Percentiles rank a stretch among this genome's conserved stretches.
Evolutionary conservation across 1,140 invertebrate genomes (phyloP).

Genomic region (Elymnias hypermnestra): DNA sequence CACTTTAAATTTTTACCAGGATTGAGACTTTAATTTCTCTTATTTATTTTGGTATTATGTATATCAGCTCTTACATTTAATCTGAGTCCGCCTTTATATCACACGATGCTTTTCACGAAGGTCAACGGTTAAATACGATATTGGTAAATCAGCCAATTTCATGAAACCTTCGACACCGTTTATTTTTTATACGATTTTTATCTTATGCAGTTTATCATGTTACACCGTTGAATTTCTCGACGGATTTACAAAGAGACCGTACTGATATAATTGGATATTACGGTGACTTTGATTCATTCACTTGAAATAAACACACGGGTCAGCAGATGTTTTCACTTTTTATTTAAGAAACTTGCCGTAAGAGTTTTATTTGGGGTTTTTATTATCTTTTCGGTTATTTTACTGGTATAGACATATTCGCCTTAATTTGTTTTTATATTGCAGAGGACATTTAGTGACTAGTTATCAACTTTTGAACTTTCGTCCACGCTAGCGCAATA

Average conservation of each 20-base stretch:
- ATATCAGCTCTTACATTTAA: not conserved
- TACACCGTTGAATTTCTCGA: constrained; percentile 13
- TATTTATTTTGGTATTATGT: too few species aligned
- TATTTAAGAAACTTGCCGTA: not conserved
- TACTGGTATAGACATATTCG: too few species aligned
- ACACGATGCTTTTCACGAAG: constrained; percentile 37
- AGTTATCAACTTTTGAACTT: too few species aligned
- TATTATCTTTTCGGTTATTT: too few species aligned
- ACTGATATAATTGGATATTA: constrained; percentile 16
- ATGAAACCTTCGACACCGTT: constrained; percentile 22
- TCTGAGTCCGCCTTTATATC: constrained; percentile 9
- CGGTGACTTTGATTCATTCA: constrained; percentile 8
- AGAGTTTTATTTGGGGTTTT: not conserved
- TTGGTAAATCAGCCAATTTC: constrained; percentile 27
- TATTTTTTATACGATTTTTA: constrained; percentile 23
- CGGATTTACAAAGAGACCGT: constrained; percentile 6
- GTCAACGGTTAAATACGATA: constrained; percentile 31
- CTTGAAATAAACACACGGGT: not conserved
- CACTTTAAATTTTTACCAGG: too few species aligned
- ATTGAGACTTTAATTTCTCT: too few species aligned
- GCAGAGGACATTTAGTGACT: too few species aligned
- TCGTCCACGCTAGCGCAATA: too few species aligned
- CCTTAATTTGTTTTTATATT: too few species aligned
- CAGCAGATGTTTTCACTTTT: not conserved
- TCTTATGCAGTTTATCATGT: constrained; percentile 24